These are phyloP conservation scores for Upupa epops DNA, from an alignment of 2,113 vertebrate species.

Conservation along the genomic window DNA sequence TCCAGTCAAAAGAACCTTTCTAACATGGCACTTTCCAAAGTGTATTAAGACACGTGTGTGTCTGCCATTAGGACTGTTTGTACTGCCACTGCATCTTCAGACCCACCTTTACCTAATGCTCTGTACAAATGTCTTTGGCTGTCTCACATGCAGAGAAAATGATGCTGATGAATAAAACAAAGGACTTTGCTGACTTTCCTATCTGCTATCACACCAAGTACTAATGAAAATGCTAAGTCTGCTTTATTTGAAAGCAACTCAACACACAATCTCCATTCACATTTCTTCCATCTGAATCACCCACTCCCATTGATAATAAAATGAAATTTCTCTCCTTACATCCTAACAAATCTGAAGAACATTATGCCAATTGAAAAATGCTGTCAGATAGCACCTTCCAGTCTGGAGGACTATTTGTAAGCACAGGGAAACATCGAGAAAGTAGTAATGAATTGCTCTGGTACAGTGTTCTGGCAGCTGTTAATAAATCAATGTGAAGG, in stretches of 20 bases:
- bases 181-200: constrained; percentile 24
- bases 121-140: background rate
- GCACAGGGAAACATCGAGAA: constrained; percentile 76
- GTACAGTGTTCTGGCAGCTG: constrained; percentile 76
- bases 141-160: background rate
- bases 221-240: constrained; percentile 18
- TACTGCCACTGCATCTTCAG: background rate
- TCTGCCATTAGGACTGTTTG: background rate
- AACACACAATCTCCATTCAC: background rate
- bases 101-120: background rate
- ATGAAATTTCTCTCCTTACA: constrained; percentile 58
- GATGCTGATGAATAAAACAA: constrained; percentile 29
- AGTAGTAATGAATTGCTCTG: constrained; percentile 78
- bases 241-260: constrained; percentile 18
- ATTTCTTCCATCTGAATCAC: constrained; percentile 52
- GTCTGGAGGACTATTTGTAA: constrained; percentile 78
- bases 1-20: background rate
- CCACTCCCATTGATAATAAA: constrained; percentile 50
- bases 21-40: background rate
- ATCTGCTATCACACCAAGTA: background rate
- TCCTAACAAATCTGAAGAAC: constrained; percentile 67
- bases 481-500: constrained; percentile 86
- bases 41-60: fast-evolving
- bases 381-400: constrained; percentile 76
- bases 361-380: constrained; percentile 78